Base-by-base conservation (phyloP, 2,113 vertebrate genomes). In the Physeter macrocephalus region DNA sequence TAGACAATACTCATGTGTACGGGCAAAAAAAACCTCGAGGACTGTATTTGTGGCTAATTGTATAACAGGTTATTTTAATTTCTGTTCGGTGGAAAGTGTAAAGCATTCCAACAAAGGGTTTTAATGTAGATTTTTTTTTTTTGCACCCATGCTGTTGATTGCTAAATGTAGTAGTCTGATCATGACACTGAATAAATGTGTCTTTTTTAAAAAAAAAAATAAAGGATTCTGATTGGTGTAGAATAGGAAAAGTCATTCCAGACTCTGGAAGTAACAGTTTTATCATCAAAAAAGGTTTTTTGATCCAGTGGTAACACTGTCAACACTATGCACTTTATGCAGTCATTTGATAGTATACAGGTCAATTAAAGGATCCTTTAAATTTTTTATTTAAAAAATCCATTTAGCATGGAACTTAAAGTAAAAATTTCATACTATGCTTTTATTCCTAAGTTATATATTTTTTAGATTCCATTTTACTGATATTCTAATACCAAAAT, bases 281-380 rank as follows among this genome's bases (percentile, higher is more conserved):
- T 77, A 46, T 77, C 31, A 71, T 89, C 41, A 84, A 49, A 97
- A 85, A 57, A 92, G 34, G 8, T 59, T 95, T 74, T 64, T 46
- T 61, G 54, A 46, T 8, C 14, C 14, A 31, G 17, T 12, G 21
- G 43, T 88, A 77, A 64, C 25, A 95, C 1, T 93, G 36, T 89
- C 27, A 90, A 41, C 12, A 36, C 75, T 36, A 34, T 88, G 20
- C 7, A 91, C 90, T 91, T 97, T 93, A 67, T 93, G 69, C 15
- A 62, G 29, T 94, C 29, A 92, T 78, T 71, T 86, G n/a, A 23
- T 87, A 80, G 21, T 74, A 31, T 82, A 59, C 25, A 87, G 0
- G 46, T 91, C 84, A 93, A 85, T 72, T 93, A 92, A 93, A 96
- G 25, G 8, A 57, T 82, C 29, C 34, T 92, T 96, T 74, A 71